A percentile compares a stretch with the other conserved stretches of the same genome.
Conservation (phyloP, 2,888 invertebrate species). For the Ditula angustiorana region DNA sequence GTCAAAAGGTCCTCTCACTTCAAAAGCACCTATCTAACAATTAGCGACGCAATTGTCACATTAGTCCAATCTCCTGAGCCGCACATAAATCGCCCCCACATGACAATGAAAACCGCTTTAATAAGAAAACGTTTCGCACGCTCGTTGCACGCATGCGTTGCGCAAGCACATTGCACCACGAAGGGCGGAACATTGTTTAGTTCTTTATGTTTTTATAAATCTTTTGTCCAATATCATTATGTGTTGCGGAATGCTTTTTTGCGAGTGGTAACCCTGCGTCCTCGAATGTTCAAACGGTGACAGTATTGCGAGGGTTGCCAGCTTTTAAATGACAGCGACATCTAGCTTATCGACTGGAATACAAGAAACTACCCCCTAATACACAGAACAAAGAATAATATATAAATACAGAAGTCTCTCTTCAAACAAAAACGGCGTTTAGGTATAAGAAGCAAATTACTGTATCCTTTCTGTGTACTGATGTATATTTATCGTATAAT, state of each 20-base stretch:
- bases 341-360: too few relatives aligned
- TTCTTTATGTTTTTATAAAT: constrained; percentile 30
- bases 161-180: constrained; percentile 30
- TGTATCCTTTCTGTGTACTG: too few relatives aligned
- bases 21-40: constrained; percentile 6
- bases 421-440: too few relatives aligned
- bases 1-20: too few relatives aligned
- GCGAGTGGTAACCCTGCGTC: too few relatives aligned
- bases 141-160: constrained; percentile 36
- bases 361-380: too few relatives aligned
- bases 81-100: constrained; percentile 16
- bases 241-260: constrained; percentile 36
- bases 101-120: constrained; percentile 38
- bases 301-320: neutral
- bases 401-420: too few relatives aligned
- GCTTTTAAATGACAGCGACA: neutral
- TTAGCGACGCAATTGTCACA: constrained; percentile 33
- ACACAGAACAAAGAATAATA: neutral
- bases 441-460: too few relatives aligned
- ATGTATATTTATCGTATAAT: too few relatives aligned
- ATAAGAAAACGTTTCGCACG: constrained; percentile 39
- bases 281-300: constrained; percentile 11
- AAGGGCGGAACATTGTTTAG: constrained; percentile 40
- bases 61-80: constrained; percentile 25
- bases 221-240: constrained; percentile 41